Base-by-base conservation (phyloP, 2,888 invertebrate genomes). In the Spodoptera picta region DNA sequence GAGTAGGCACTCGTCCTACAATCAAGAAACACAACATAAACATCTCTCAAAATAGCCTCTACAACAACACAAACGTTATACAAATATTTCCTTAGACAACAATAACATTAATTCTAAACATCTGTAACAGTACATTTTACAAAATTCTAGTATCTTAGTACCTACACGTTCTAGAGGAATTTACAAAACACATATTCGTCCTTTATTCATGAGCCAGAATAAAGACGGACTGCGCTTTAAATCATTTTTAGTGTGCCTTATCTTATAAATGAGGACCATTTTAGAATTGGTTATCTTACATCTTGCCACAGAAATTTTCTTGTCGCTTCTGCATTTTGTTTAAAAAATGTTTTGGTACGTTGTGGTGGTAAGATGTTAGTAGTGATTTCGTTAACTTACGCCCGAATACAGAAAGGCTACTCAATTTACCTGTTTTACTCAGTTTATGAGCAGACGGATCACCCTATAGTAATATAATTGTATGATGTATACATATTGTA, bases 191-290 rank as follows among this genome's bases (percentile, higher is more conserved):
- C 61, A 66, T 60, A 68, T 73, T 62, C 66, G 63, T 73, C 52
- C 59, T 62, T 77, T 73, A 73, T 75, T 75, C 74, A 75, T 77
- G 75, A 67, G 67, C 53, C 60, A 56, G 60, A 52, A 73, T 74
- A 76, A 71, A 68, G 71, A 77, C 48, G 52, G 59, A 74, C 71
- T 68, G 60, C 45, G 68, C 61, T 66, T 77, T 77, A 75, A 74
- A 76, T 76, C 66, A 76, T 77, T 75, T 76, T 76, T 74, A 76
- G 68, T 74, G 65, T 77, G 56, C 75, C 58, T 76, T 77, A 76
- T 76, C 71, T 74, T 71, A 77, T 77, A 71, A 75, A 74, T 67
- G 65, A 50, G 54, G 60, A 62, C 74, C 75, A 77, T 77, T 76
- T 68, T 65, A 62, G 46, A 46, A 71, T 68, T 71, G 70, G 65